A percentile compares a stretch with the other conserved stretches of the same genome.
Evolutionary conservation across 2,797 vertebrate species (phyloP).

Genomic region (Hippopotamyrus pictus): DNA sequence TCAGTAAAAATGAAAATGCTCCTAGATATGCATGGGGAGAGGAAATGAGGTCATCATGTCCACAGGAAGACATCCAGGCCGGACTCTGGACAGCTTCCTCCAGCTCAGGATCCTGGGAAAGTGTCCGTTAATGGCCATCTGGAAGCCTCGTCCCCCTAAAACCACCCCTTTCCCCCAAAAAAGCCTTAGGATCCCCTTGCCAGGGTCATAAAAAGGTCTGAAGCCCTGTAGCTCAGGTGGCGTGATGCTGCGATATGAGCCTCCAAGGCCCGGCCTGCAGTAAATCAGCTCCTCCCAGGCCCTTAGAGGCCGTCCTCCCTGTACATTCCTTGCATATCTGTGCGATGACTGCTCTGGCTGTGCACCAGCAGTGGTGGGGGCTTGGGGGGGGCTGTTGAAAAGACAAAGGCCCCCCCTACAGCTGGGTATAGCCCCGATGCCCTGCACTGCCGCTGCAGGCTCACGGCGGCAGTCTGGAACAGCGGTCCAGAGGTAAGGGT

Average conservation of each 20-base stretch:
- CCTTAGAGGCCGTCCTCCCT: conserved; percentile 32
- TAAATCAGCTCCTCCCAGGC: conserved; percentile 51
- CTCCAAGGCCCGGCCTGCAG: conserved; percentile 34
- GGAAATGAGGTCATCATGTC: conserved; percentile 61
- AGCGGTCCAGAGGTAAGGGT: background rate
- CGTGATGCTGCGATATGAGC: conserved; percentile 32
- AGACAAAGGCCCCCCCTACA: background rate
- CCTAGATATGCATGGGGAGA: conserved; percentile 39
- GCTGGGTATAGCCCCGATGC: background rate
- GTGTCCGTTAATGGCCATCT: conserved; percentile 18
- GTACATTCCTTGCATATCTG: conserved; percentile 62
- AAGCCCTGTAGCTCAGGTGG: background rate
- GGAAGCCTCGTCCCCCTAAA: conserved; percentile 18
- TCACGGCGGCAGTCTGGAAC: background rate
- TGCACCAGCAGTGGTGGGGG: conserved; percentile 28
- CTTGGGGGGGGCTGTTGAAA: conserved; percentile 10
- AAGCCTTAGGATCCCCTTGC: background rate
- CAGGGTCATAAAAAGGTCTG: conserved; percentile 36
- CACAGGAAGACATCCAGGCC: conserved; percentile 34
- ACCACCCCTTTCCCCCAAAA: background rate
- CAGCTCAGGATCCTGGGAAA: background rate
- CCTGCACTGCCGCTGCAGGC: background rate
- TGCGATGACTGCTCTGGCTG: conserved; percentile 42
- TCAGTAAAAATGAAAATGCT: conserved; percentile 51
- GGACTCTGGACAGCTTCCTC: conserved; percentile 16